These are phyloP conservation scores for Chinchilla lanigera DNA, from an alignment of 2,113 vertebrate species.

Conservation along the genomic window DNA sequence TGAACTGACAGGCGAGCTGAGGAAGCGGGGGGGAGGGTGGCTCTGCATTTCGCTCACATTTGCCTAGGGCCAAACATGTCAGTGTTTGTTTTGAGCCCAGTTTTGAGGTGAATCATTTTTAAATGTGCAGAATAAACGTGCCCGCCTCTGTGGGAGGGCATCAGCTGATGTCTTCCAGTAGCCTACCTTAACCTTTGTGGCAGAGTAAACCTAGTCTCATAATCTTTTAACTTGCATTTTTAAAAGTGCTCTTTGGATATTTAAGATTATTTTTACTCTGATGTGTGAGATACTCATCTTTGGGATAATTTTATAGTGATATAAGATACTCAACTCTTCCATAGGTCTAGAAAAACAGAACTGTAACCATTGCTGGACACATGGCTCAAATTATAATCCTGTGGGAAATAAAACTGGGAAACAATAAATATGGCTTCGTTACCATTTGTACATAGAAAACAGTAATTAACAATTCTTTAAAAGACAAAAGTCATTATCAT, in stretches of 20 bases:
- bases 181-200: neutral
- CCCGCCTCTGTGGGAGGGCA: neutral
- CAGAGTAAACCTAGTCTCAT: neutral
- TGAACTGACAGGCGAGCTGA: neutral
- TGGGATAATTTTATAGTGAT: conserved; percentile 29
- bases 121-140: neutral
- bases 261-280: neutral
- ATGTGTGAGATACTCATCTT: neutral
- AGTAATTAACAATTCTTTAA: neutral
- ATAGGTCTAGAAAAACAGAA: conserved; percentile 29
- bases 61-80: neutral
- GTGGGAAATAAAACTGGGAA: neutral
- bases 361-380: neutral
- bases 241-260: neutral
- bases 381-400: neutral
- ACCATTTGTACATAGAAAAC: neutral
- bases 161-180: neutral
- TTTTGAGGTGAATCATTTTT: neutral
- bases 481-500: neutral
- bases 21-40: neutral
- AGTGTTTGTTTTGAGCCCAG: neutral
- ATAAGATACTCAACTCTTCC: conserved; percentile 30
- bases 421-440: neutral
- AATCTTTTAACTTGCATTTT: conserved; percentile 27
- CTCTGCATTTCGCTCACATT: neutral